phyloP scores from a whole-genome alignment of 2,113 vertebrate species.

The Sapayoa aenigma region DNA sequence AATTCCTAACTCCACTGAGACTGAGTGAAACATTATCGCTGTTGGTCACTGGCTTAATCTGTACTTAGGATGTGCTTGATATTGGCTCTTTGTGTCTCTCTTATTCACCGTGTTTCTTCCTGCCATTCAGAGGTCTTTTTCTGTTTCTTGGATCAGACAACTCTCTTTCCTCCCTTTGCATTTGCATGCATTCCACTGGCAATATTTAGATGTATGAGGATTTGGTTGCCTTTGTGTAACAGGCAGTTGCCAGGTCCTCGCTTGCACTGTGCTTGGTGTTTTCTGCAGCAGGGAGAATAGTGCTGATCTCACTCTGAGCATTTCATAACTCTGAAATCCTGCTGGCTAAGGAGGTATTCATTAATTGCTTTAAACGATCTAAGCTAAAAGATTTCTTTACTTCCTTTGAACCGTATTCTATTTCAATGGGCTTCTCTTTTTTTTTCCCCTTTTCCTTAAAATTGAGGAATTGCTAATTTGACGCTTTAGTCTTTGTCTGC shows the following conservation, averaged over 20 bases:
- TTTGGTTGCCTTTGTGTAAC: constrained; percentile 42
- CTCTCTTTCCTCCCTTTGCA: constrained; percentile 7
- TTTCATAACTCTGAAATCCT: constrained; percentile 28
- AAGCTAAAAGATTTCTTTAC: background rate
- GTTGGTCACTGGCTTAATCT: constrained; percentile 6
- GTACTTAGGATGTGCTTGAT: background rate
- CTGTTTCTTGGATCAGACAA: constrained; percentile 28
- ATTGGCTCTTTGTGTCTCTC: constrained; percentile 18
- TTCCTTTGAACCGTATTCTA: background rate
- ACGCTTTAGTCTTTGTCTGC: background rate
- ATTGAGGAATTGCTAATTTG: background rate
- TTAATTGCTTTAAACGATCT: background rate
- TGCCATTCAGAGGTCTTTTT: constrained; percentile 20
- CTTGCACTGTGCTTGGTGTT: background rate
- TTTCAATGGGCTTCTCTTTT: background rate
- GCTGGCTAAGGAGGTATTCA: background rate
- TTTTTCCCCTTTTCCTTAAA: background rate
- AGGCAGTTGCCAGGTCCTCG: constrained; percentile 9
- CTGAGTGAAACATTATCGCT: background rate
- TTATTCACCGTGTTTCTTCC: constrained; percentile 14
- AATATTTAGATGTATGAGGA: constrained; percentile 21
- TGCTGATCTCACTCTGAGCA: constrained; percentile 1
- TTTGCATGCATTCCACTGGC: constrained; percentile 34
- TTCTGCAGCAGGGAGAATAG: background rate
- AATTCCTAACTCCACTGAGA: background rate